A percentile compares a stretch with the other conserved stretches of the same genome.
phyloP scores from a whole-genome alignment of 1,140 invertebrate species.

The Helicoverpa armigera region DNA sequence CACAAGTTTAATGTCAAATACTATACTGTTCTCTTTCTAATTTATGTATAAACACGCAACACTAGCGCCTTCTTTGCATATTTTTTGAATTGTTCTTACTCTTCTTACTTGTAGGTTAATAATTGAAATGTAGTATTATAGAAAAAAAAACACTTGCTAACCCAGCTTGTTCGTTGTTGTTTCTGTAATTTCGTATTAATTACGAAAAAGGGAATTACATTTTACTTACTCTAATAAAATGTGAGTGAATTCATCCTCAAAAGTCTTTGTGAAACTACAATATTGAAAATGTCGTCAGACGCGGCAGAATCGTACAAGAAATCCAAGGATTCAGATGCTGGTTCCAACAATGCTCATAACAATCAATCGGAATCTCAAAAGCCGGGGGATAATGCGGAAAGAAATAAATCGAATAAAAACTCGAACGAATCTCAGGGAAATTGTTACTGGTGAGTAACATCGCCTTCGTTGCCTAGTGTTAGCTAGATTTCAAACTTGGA shows the following conservation, averaged over 20 bases:
- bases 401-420: slow-evolving; percentile 73
- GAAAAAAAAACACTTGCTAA: not conserved
- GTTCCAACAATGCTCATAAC: slow-evolving; percentile 61
- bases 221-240: slow-evolving; percentile 8
- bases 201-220: slow-evolving; percentile 26
- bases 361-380: slow-evolving; percentile 78
- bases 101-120: not conserved
- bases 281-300: slow-evolving; percentile 56
- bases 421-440: slow-evolving; percentile 70
- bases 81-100: not conserved
- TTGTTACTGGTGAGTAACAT: slow-evolving; percentile 76
- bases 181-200: slow-evolving; percentile 14
- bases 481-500: slow-evolving; percentile 20
- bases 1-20: not conserved
- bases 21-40: not conserved
- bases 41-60: not conserved
- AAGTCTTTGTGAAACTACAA: not conserved
- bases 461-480: not conserved
- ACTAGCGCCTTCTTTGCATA: not conserved
- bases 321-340: slow-evolving; percentile 59
- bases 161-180: not conserved
- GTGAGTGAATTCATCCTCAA: slow-evolving; percentile 7
- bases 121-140: not conserved
- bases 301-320: slow-evolving; percentile 57
- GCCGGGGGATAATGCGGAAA: slow-evolving; percentile 72